phyloP scores from a whole-genome alignment of 1,140 invertebrate species.

The Gonatopus flavifemur region DNA sequence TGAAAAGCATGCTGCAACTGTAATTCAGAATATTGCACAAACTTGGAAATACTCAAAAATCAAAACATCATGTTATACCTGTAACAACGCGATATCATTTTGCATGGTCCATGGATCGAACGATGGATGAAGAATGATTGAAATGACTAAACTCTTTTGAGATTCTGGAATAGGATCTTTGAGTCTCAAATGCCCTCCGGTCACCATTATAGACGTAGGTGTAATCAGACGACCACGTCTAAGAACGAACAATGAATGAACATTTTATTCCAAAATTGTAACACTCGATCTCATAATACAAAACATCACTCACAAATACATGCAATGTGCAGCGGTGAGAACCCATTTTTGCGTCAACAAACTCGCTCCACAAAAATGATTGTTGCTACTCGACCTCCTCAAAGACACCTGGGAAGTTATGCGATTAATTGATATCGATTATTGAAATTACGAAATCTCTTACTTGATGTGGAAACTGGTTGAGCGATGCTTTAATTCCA shows the following conservation, averaged over 20 bases:
- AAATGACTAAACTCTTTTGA: constrained; percentile 24
- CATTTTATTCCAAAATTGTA: no score
- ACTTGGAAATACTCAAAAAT: no score
- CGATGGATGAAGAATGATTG: constrained; percentile 24
- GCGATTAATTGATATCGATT: background rate
- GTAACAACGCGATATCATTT: constrained; percentile 41
- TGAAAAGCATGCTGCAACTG: constrained; percentile 24
- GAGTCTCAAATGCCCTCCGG: constrained; percentile 33
- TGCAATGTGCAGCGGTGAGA: constrained; percentile 46
- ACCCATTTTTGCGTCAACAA: constrained; percentile 29
- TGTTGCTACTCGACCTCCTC: constrained; percentile 17
- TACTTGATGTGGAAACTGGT: constrained; percentile 46
- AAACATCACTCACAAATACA: constrained; percentile 33
- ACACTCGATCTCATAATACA: background rate
- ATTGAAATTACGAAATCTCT: background rate
- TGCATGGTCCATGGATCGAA: constrained; percentile 17
- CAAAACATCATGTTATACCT: no score
- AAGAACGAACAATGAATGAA: background rate
- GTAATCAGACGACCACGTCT: background rate
- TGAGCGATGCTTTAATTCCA: constrained; percentile 32
- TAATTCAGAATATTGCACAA: background rate
- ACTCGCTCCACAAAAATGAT: constrained; percentile 45
- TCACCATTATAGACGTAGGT: constrained; percentile 29
- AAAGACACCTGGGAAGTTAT: constrained; percentile 36
- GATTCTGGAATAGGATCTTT: background rate